These are phyloP conservation scores for Eutolmus rufibarbis DNA, from an alignment of 2,888 invertebrate genomes.

Conservation along the genomic window DNA sequence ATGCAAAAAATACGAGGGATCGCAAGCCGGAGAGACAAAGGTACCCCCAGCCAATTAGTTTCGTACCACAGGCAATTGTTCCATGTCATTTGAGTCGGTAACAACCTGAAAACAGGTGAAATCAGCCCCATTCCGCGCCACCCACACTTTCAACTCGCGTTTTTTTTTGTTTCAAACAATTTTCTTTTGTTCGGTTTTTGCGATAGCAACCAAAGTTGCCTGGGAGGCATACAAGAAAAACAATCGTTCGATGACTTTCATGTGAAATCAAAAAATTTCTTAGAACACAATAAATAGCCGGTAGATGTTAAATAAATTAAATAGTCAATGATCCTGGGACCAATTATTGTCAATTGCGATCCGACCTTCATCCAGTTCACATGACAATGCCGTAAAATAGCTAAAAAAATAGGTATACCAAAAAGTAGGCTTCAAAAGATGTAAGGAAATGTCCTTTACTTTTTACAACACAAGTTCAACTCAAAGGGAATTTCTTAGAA, in stretches of 20 bases:
- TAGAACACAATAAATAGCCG: not conserved
- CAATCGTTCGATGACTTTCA: not conserved
- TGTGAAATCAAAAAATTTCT: not conserved
- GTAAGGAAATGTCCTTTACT: not conserved
- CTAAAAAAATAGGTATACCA: not conserved
- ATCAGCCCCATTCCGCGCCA: not conserved
- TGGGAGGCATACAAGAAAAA: not conserved
- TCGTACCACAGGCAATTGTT: constrained; percentile 14
- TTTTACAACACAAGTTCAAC: not conserved
- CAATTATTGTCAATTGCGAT: not conserved
- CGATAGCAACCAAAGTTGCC: not conserved
- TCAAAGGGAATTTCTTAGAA: not conserved
- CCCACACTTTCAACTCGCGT: not conserved
- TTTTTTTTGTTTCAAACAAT: not conserved
- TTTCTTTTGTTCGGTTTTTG: not conserved
- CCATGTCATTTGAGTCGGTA: constrained; percentile 16
- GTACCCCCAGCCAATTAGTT: constrained; percentile 20
- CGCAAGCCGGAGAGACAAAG: not conserved
- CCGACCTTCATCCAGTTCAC: not conserved
- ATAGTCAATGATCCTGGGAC: not conserved
- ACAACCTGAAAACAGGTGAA: constrained; percentile 8
- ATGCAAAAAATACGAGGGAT: not conserved
- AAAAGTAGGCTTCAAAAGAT: not conserved
- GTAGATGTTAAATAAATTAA: not conserved
- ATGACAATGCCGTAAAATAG: not conserved